Conservation (phyloP, 2,888 invertebrate species). For the Tricholauxania praeusta region DNA sequence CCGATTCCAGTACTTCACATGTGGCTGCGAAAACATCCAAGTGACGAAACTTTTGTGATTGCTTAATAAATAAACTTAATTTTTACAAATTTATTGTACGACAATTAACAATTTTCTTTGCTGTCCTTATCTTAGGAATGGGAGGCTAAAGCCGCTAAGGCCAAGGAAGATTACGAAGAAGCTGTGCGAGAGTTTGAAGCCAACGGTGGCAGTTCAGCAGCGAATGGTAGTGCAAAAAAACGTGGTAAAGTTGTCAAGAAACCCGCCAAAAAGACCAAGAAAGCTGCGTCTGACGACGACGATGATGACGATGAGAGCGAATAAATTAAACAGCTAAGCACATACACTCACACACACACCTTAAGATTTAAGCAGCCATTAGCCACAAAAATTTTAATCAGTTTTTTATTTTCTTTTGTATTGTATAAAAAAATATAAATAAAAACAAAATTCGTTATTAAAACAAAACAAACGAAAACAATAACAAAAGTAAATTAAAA, state of each 20-base stretch:
- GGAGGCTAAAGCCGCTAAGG: constrained; percentile 89
- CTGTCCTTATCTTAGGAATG: constrained; percentile 76
- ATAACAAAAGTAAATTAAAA: constrained; percentile 19
- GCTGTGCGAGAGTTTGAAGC: constrained; percentile 92
- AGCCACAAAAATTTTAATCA: constrained; percentile 37
- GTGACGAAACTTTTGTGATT: no score
- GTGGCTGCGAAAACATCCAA: no score
- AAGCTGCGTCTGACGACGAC: constrained; percentile 75
- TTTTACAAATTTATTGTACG: no score
- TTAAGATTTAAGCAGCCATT: constrained; percentile 32
- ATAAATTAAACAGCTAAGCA: constrained; percentile 62
- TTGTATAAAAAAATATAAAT: constrained; percentile 27
- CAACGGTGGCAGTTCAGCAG: constrained; percentile 73
- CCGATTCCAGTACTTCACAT: no score
- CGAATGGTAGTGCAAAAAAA: constrained; percentile 70
- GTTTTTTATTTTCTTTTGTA: constrained; percentile 26
- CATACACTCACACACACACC: constrained; percentile 14
- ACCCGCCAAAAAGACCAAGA: constrained; percentile 71
- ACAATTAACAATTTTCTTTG: background rate
- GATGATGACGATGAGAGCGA: constrained; percentile 76
- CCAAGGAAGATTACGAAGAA: constrained; percentile 89
- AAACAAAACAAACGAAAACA: background rate
- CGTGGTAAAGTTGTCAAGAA: constrained; percentile 67
- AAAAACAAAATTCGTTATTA: constrained; percentile 42
- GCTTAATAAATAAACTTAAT: no score